Evolutionary conservation across 2,797 vertebrate species (phyloP), one percentile per base, ranked within the genome.

Genomic region (Typhlichthys subterraneus): DNA sequence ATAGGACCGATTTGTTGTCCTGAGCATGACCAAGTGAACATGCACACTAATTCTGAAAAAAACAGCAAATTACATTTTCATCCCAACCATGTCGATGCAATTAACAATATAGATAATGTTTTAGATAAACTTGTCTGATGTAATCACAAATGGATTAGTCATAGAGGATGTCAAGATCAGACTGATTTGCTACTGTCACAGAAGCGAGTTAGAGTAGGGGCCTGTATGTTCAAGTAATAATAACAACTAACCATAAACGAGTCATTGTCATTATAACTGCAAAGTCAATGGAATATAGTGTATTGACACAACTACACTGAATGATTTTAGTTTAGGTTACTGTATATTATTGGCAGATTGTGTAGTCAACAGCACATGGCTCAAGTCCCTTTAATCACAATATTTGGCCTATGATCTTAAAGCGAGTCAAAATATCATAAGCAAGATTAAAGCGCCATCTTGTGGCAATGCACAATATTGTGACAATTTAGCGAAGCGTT

Each of bases 371-470:
- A 29, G 23, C 50, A 61, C 19, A 51, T 68, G 53, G 11, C 56
- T 61, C 56, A 49, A 59, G 53, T 23, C 48, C 19, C 61, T 76
- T 38, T 57, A 59, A 71, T 70, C 77, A 53, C 57, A 70, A 65
- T 11, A 57, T 73, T 75, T 69, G 17, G 19, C 4, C 14, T 61
- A 66, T 65, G 33, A 42, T 64, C 53, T 47, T 33, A 11, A 56
- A 14, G 52, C 42, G 45, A 17, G 50, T 72, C 19, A 58, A 19
- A 38, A 12, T 14, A 47, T 14, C 72, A 85, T 70, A 19, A 2
- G 67, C 86, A 72, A 79, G 80, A 66, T 79, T 67, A 47, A 80
- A 57, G 82, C 85, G 83, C 90, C 90, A 92, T 91, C 91, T 88
- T 75, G 89, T 88, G 91, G 89, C 45, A 17, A 0, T 8, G 0